Evolutionary conservation across 2,888 invertebrate genomes (phyloP).

Genomic region (Lepidonotus clava): DNA sequence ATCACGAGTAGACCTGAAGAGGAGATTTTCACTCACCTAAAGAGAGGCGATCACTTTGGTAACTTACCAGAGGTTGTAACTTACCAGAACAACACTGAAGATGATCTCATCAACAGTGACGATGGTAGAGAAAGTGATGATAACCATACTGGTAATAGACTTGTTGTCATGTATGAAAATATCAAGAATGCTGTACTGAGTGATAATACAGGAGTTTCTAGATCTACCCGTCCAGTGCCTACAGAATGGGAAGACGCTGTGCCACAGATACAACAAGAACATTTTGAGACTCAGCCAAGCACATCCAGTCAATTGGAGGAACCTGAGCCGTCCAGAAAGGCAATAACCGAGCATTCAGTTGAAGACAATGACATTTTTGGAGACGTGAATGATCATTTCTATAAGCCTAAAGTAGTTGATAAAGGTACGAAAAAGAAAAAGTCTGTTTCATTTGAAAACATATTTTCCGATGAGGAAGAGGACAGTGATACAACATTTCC

Average conservation of each 20-base stretch:
- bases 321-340: too few relatives aligned
- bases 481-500: background rate
- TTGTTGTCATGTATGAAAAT: slow-evolving; percentile 10
- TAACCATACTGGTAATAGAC: background rate
- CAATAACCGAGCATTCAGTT: background rate
- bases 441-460: slow-evolving; percentile 27
- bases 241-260: background rate
- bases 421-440: background rate
- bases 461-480: background rate
- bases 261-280: background rate
- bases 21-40: background rate
- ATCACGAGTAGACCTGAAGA: background rate
- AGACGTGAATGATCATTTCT: background rate
- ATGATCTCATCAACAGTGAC: background rate
- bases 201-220: background rate
- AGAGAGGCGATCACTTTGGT: background rate
- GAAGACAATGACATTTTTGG: slow-evolving; percentile 18
- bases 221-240: background rate
- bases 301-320: too few relatives aligned
- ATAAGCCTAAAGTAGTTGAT: background rate
- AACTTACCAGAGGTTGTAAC: background rate
- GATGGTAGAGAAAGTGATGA: background rate
- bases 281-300: too few relatives aligned
- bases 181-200: slow-evolving; percentile 3
- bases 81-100: background rate